Evolutionary conservation across 2,797 vertebrate species (phyloP), one percentile per base, ranked within the genome.

Genomic region (Rhinoraja longicauda): DNA sequence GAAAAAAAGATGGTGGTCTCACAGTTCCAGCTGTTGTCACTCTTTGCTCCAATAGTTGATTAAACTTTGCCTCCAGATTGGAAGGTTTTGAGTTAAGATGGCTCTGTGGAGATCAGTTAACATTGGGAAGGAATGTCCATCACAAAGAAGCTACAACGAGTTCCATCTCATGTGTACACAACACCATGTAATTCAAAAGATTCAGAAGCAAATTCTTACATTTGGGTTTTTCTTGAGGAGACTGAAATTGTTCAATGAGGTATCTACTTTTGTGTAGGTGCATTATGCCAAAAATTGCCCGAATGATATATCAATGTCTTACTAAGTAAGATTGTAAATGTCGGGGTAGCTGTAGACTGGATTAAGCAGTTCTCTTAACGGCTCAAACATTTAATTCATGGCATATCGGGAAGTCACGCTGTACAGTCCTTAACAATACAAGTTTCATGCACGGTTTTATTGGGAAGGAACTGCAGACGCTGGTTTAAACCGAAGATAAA

Each of bases 161-260:
- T 67, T 21, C 59, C 17, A 64, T 64, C 84, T 64, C 64, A 24
- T 21, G 92, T 1, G 1, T 39, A 39, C 32, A 1, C 32, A 10
- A 64, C 32, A 62, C 15, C n/a, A n/a, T n/a, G 12, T 8, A 26
- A 57, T 6, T 9, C 10, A 91, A 91, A 39, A 39, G 39, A 39
- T 92, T 92, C 32, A 57, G 39, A 92, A 92, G 70, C 45, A 92
- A 92, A 92, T 75, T 15, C 15, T 29, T 75, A n/a, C 15, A 36
- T 92, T 70, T 24, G 26, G 36, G 29, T 92, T 17, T 92, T 53
- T 5, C 21, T 92, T 53, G 15, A 67, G 62, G 19, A 36, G 59
- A 88, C 1, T 88, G n/a, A 8, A 88, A 88, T 88, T 59, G 45
- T 59, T 84, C 24, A 57, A 59, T 59, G 81, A 84, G 12, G 10